These are phyloP conservation scores for Oophaga pumilio DNA, from an alignment of 2,113 vertebrate species.

Conservation along the genomic window DNA sequence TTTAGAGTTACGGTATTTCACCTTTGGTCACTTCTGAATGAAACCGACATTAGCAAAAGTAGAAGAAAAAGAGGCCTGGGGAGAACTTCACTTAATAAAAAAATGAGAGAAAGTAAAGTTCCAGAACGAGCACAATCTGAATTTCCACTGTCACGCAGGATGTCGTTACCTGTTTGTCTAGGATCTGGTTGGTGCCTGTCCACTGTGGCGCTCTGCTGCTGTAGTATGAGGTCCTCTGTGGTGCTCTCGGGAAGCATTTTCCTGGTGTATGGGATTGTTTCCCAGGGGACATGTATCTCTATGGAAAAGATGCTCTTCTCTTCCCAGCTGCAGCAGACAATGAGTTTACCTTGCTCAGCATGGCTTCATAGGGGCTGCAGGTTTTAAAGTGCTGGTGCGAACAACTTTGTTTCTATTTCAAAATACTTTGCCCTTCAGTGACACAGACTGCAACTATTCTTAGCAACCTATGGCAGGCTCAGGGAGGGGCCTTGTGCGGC, in stretches of 20 bases:
- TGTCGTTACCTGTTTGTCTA: slow-evolving; percentile 44
- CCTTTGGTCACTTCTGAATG: not conserved
- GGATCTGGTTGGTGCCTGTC: not conserved
- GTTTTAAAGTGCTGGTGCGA: slow-evolving; percentile 34
- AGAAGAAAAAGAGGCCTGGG: not conserved
- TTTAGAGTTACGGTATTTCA: not conserved
- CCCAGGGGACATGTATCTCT: slow-evolving; percentile 17
- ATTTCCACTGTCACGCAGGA: not conserved
- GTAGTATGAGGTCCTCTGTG: slow-evolving; percentile 43
- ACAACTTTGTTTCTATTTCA: slow-evolving; percentile 53
- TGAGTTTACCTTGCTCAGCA: slow-evolving; percentile 13
- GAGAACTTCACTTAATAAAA: not conserved
- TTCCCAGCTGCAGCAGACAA: not conserved
- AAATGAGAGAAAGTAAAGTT: not conserved
- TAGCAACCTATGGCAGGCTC: slow-evolving; percentile 42
- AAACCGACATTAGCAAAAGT: too few relatives aligned
- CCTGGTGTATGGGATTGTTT: slow-evolving; percentile 3
- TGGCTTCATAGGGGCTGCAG: slow-evolving; percentile 20
- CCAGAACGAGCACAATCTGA: not conserved
- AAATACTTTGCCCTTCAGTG: slow-evolving; percentile 57
- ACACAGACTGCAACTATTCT: slow-evolving; percentile 51
- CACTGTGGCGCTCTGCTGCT: not conserved
- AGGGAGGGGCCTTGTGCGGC: slow-evolving; percentile 18
- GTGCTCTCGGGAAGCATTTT: slow-evolving; percentile 44
- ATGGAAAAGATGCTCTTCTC: slow-evolving; percentile 10